Evolutionary conservation across 2,888 invertebrate species (phyloP).

Genomic region (Bugula neritina): DNA sequence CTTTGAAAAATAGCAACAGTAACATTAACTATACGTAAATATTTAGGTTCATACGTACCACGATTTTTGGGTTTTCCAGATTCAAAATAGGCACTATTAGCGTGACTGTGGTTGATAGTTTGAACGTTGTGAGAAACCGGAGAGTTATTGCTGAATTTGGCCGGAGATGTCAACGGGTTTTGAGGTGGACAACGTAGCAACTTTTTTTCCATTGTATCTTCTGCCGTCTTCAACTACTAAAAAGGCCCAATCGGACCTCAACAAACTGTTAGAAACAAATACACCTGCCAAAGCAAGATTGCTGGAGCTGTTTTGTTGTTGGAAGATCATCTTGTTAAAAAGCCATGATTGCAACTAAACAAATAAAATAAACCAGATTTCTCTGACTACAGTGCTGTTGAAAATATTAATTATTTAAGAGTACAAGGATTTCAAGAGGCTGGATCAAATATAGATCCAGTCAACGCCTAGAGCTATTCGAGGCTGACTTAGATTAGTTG

Average conservation of each 20-base stretch:
- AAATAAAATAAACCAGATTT: slow-evolving; percentile 32
- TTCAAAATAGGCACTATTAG: background rate
- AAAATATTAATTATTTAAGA: background rate
- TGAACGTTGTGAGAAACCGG: background rate
- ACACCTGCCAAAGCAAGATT: slow-evolving; percentile 16
- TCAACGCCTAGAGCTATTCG: background rate
- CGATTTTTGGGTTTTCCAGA: background rate
- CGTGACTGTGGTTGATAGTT: background rate
- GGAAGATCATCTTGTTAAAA: slow-evolving; percentile 34
- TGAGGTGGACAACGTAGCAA: background rate
- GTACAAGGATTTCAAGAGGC: background rate
- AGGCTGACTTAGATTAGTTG: background rate
- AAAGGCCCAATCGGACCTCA: background rate
- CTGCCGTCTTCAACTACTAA: background rate
- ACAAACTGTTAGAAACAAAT: background rate
- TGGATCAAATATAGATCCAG: background rate
- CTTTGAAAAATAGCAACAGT: no score
- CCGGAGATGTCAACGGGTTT: background rate
- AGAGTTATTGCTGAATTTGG: background rate
- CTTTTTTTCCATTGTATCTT: slow-evolving; percentile 15
- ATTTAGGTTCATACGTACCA: background rate
- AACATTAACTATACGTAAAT: no score
- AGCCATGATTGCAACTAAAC: slow-evolving; percentile 38
- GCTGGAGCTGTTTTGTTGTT: background rate
- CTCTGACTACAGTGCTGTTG: background rate